Conservation (phyloP, 2,113 vertebrate genomes). For the Trinectes maculatus region DNA sequence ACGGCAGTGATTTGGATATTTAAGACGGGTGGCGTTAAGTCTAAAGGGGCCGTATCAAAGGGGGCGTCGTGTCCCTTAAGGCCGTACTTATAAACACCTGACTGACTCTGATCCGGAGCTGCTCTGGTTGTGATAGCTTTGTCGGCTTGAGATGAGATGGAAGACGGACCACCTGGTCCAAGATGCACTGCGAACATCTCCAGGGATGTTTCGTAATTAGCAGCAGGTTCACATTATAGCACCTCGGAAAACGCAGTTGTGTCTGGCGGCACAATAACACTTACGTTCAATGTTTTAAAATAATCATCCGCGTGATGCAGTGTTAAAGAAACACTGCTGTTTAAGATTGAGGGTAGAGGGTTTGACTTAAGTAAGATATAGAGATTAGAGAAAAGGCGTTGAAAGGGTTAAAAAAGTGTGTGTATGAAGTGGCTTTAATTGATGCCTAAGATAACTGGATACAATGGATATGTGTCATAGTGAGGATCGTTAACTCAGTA, state of each 20-base stretch:
- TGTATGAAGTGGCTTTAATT: no score
- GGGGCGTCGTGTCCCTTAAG: slow-evolving; percentile 61
- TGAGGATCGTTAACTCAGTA: no score
- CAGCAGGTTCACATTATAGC: slow-evolving; percentile 31
- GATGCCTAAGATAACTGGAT: no score
- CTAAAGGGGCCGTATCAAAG: slow-evolving; percentile 74
- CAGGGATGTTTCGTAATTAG: slow-evolving; percentile 64
- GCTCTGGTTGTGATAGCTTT: slow-evolving; percentile 57
- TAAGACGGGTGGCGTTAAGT: slow-evolving; percentile 60
- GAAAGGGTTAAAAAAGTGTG: no score
- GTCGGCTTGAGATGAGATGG: slow-evolving; percentile 57
- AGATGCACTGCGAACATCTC: slow-evolving; percentile 45
- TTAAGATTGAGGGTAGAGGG: not conserved
- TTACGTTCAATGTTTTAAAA: not conserved
- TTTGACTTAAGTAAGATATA: not conserved
- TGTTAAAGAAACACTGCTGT: not conserved
- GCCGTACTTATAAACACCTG: slow-evolving; percentile 77
- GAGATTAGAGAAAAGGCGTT: not conserved
- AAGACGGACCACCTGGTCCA: slow-evolving; percentile 64
- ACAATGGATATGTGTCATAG: no score
- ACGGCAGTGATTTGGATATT: slow-evolving; percentile 76
- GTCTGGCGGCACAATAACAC: slow-evolving; percentile 31
- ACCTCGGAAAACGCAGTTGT: slow-evolving; percentile 17
- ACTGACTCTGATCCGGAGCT: slow-evolving; percentile 62
- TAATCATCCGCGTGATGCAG: not conserved